Conservation (phyloP, 1,140 invertebrate species). For the Nebria ingens region DNA sequence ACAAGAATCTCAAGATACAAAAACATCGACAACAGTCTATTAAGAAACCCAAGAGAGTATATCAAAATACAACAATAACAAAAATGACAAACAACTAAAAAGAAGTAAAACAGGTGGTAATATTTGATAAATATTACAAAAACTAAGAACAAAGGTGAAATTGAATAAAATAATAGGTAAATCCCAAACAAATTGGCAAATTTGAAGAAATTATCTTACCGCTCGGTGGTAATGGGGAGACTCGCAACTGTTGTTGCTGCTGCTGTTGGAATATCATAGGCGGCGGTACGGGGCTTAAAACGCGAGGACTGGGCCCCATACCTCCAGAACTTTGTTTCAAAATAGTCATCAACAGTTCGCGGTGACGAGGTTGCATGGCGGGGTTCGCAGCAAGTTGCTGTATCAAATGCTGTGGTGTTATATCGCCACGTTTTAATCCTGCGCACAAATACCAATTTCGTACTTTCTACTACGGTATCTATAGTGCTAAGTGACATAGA, state of each 20-base stretch:
- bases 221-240: conserved; percentile 44
- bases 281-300: conserved; percentile 39
- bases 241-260: conserved; percentile 37
- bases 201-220: conserved; percentile 30
- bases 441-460: too few relatives aligned
- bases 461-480: too few relatives aligned
- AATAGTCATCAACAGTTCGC: conserved; percentile 60
- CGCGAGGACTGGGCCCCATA: conserved; percentile 39
- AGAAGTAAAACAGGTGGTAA: neutral
- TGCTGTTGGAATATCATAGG: conserved; percentile 22
- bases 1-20: conserved; percentile 8
- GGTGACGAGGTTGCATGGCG: conserved; percentile 55
- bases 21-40: neutral
- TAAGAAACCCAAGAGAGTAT: conserved; percentile 9
- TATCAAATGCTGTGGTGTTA: conserved; percentile 59
- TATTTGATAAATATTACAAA: too few relatives aligned
- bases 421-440: conserved; percentile 59
- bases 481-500: too few relatives aligned
- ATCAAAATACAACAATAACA: neutral
- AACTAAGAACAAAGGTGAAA: too few relatives aligned
- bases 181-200: too few relatives aligned
- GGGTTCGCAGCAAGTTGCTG: conserved; percentile 62
- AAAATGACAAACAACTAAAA: conserved; percentile 4
- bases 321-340: conserved; percentile 40
- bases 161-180: too few relatives aligned